These are phyloP conservation scores for Lytechinus variegatus DNA, from an alignment of 35 echinoderm and acorn worm species.

Conservation along the genomic window DNA sequence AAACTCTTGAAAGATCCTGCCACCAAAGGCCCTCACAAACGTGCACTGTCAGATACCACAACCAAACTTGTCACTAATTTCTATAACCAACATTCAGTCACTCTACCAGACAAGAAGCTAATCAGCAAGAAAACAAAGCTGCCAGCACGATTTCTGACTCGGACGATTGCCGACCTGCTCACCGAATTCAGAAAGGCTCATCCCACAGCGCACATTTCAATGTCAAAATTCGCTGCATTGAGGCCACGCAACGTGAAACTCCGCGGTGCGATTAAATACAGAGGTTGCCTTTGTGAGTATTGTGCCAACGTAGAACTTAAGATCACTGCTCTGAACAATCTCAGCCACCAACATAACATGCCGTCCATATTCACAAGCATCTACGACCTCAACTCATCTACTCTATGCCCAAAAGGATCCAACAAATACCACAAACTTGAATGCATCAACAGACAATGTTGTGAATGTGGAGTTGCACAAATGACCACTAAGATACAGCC, in stretches of 20 bases:
- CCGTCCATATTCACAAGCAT: background rate
- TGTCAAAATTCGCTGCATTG: background rate
- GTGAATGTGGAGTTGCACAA: background rate
- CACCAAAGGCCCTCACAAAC: background rate
- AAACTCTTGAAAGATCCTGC: background rate
- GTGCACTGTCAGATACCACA: background rate
- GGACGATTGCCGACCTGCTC: background rate
- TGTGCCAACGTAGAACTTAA: background rate
- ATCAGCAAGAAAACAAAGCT: background rate
- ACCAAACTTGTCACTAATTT: background rate
- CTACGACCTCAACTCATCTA: background rate
- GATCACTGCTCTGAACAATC: background rate
- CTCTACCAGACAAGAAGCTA: background rate
- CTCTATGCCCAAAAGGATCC: background rate
- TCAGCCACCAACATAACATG: background rate
- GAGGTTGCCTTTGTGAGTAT: background rate
- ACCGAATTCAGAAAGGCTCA: background rate
- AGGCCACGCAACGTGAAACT: background rate
- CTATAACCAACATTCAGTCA: background rate
- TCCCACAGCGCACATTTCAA: background rate
- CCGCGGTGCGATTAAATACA: background rate
- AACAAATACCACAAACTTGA: background rate
- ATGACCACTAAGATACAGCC: background rate
- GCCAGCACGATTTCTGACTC: background rate
- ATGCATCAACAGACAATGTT: conserved; percentile 19